Percentiles rank a stretch among this genome's conserved stretches.
These are phyloP conservation scores for Drosophila saltans DNA, from an alignment of 1,140 invertebrate genomes.

Conservation along the genomic window DNA sequence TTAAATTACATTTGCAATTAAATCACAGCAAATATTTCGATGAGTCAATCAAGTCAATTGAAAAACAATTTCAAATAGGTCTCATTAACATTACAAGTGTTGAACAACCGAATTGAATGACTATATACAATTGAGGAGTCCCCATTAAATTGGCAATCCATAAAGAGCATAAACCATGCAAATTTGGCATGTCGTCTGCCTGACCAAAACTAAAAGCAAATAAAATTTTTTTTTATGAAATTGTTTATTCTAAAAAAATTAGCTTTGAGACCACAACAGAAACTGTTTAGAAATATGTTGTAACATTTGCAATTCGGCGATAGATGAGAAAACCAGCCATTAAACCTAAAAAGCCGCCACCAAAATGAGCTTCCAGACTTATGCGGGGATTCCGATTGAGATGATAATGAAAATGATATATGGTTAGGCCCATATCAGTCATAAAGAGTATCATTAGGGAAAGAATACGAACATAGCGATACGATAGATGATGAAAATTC, in stretches of 20 bases:
- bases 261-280: slow-evolving; percentile 24
- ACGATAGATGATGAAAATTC: slow-evolving; percentile 86
- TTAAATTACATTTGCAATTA: background rate
- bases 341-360: slow-evolving; percentile 91
- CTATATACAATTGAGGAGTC: background rate
- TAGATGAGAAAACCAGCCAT: slow-evolving; percentile 91
- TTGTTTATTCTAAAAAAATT: slow-evolving; percentile 7
- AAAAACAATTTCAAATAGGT: slow-evolving; percentile 27
- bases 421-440: slow-evolving; percentile 84
- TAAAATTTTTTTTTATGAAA: background rate
- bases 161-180: slow-evolving; percentile 4
- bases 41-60: slow-evolving; percentile 39
- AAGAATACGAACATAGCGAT: slow-evolving; percentile 85
- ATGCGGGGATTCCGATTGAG: slow-evolving; percentile 85
- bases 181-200: slow-evolving; percentile 10
- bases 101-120: slow-evolving; percentile 2
- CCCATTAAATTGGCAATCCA: background rate
- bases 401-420: slow-evolving; percentile 77
- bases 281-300: slow-evolving; percentile 10
- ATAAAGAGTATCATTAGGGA: slow-evolving; percentile 86
- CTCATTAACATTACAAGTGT: slow-evolving; percentile 9
- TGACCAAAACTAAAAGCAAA: slow-evolving; percentile 10
- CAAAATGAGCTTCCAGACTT: slow-evolving; percentile 91
- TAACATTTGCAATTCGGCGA: slow-evolving; percentile 46
- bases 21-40: slow-evolving; percentile 25